These are phyloP conservation scores for Achatina immaculata DNA, from an alignment of 1,140 invertebrate genomes.

Conservation along the genomic window DNA sequence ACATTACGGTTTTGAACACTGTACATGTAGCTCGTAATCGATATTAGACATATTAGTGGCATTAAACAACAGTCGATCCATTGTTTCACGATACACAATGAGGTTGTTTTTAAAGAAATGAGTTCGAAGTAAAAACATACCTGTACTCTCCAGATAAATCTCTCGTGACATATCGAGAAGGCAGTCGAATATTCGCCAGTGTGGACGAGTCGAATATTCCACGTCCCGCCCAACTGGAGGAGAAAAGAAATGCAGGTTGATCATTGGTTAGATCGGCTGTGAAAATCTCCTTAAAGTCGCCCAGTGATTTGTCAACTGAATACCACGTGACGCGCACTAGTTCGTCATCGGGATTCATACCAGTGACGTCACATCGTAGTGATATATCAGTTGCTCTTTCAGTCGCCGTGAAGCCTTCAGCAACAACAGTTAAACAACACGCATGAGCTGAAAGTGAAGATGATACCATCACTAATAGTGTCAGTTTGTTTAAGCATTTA, in stretches of 20 bases:
- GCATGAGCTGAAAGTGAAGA: constrained; percentile 17
- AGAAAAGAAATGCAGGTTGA: constrained; percentile 4
- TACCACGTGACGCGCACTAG: constrained; percentile 28
- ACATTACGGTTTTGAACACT: too few species aligned
- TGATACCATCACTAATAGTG: not conserved
- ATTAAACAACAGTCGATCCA: too few species aligned
- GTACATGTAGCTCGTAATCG: too few species aligned
- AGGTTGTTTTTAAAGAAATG: too few species aligned
- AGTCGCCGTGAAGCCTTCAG: not conserved
- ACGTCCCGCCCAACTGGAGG: constrained; percentile 12
- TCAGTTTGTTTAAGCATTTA: too few species aligned
- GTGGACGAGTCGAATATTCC: not conserved
- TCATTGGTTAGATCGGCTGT: constrained; percentile 19
- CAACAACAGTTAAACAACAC: not conserved
- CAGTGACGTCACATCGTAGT: constrained; percentile 5
- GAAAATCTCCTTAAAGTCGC: not conserved
- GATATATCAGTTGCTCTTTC: constrained; percentile 10
- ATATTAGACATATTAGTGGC: too few species aligned
- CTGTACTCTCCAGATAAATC: constrained; percentile 9
- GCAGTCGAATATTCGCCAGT: not conserved
- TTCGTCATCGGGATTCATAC: constrained; percentile 15
- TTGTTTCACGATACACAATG: too few species aligned
- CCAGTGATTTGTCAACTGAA: not conserved
- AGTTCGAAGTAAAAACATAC: constrained; percentile 1
- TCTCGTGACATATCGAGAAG: not conserved